Evolutionary conservation across 2,113 vertebrate species (phyloP).

Genomic region (Xiphorhynchus elegans): DNA sequence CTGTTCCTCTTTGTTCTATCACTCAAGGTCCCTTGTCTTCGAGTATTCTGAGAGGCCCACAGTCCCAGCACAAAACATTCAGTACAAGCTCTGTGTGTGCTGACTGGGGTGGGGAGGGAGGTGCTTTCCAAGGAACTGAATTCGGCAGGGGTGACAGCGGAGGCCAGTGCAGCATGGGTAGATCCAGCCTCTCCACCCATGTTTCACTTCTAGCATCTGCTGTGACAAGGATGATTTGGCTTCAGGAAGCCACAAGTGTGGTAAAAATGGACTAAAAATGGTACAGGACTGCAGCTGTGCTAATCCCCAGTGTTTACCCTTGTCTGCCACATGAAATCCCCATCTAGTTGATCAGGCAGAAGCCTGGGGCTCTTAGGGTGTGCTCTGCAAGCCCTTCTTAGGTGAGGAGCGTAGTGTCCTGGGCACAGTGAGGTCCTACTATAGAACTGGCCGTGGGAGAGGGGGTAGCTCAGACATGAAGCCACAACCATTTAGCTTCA

Average conservation of each 20-base stretch:
- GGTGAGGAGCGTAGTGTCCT: neutral
- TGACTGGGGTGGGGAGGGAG: too few relatives aligned
- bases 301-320: neutral
- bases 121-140: neutral
- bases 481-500: neutral
- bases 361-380: neutral
- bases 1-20: neutral
- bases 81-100: neutral
- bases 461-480: neutral
- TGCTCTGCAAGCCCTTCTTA: neutral
- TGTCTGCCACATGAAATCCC: neutral
- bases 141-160: neutral
- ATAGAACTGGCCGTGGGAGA: neutral
- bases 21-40: neutral
- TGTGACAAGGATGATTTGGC: neutral
- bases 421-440: neutral
- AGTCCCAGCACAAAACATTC: neutral
- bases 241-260: neutral
- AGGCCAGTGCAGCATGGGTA: accelerated
- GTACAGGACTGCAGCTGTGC: neutral
- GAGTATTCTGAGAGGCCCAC: accelerated
- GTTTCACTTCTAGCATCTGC: neutral
- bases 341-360: neutral
- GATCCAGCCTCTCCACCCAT: neutral
- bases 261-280: neutral